Percentiles rank a stretch among this genome's conserved stretches.
phyloP scores from a whole-genome alignment of 2,888 invertebrate species.

The Rhimphoctona megacephalus region DNA sequence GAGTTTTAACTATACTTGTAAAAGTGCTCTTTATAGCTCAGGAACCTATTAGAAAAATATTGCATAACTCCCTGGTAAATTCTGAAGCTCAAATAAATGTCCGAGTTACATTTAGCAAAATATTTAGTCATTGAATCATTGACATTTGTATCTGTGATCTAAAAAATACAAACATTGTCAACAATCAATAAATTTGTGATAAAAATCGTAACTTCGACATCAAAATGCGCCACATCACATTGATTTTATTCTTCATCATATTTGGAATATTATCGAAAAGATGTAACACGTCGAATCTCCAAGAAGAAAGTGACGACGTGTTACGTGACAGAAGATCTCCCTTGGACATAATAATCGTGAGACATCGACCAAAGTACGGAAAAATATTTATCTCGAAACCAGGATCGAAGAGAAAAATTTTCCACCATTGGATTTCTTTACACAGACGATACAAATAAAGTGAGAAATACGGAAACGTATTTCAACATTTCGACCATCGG shows the following conservation, averaged over 20 bases:
- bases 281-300: background rate
- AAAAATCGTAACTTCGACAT: background rate
- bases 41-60: constrained; percentile 5
- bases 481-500: background rate
- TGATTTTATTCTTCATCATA: background rate
- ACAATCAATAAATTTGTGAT: background rate
- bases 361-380: constrained; percentile 8
- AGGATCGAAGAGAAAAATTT: constrained; percentile 1
- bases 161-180: background rate
- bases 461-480: background rate
- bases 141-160: background rate
- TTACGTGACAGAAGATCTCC: constrained; percentile 11
- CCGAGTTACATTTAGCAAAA: background rate
- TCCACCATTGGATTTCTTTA: constrained; percentile 27
- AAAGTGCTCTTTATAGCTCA: background rate
- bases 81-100: background rate
- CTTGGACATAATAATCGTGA: constrained; percentile 26
- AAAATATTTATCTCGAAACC: background rate
- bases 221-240: background rate
- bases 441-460: background rate
- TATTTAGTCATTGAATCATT: background rate
- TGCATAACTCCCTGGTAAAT: constrained; percentile 6
- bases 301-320: background rate
- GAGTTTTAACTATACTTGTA: background rate
- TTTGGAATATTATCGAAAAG: constrained; percentile 6